Percentiles rank a stretch among this genome's conserved stretches.
phyloP scores from a whole-genome alignment of 2,797 vertebrate genomes.

The Thripadectes ignobilis region DNA sequence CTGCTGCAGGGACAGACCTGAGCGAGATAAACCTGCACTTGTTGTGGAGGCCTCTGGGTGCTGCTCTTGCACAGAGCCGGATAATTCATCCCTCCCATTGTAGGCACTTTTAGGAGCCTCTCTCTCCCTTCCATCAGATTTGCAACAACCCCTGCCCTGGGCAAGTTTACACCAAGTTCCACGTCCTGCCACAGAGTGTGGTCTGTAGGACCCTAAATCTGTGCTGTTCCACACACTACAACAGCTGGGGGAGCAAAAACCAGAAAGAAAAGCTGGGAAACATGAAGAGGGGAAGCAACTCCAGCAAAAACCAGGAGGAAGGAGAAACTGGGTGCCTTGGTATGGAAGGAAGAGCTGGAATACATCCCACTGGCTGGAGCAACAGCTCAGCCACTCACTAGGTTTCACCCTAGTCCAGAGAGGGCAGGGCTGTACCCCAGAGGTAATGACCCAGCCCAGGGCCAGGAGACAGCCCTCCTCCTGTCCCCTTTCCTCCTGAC shows the following conservation, averaged over 20 bases:
- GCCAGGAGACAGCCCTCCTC: not conserved
- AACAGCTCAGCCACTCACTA: not conserved
- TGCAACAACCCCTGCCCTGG: not conserved
- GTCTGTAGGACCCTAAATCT: not conserved
- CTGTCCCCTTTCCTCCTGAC: not conserved
- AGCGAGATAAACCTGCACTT: not conserved
- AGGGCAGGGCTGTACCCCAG: not conserved
- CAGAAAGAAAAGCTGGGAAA: not conserved
- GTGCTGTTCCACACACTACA: not conserved
- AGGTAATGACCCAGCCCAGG: no score
- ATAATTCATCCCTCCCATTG: not conserved
- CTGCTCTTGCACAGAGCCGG: constrained; percentile 48
- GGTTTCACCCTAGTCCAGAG: not conserved
- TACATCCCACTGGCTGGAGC: not conserved
- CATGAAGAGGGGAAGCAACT: not conserved
- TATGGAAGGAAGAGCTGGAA: not conserved
- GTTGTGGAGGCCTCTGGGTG: constrained; percentile 45
- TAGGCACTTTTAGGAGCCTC: not conserved
- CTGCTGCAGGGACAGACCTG: not conserved
- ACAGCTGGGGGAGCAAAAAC: not conserved
- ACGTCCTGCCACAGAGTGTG: rapidly evolving
- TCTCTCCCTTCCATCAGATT: not conserved
- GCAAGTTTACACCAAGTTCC: not conserved
- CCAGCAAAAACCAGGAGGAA: not conserved
- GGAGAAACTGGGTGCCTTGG: rapidly evolving